A percentile compares a stretch with the other conserved stretches of the same genome.
Conservation (phyloP, 2,888 invertebrate genomes). For the Priocnemis perturbator region DNA sequence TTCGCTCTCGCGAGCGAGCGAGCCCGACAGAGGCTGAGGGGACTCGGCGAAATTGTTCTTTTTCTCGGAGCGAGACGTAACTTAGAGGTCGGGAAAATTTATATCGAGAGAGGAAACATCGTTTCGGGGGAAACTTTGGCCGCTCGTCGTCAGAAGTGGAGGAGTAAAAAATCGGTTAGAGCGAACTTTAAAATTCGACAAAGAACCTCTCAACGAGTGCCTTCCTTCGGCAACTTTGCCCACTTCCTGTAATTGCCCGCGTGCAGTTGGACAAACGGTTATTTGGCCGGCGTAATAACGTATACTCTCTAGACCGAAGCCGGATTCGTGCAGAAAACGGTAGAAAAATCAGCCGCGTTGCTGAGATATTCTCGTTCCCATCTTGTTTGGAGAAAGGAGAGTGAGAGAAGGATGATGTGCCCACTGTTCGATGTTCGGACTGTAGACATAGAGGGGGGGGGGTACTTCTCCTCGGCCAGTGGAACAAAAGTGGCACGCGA, state of each 20-base stretch:
- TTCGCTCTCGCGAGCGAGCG: conserved; percentile 23
- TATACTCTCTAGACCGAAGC: too few species aligned
- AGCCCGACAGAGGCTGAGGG: conserved; percentile 18
- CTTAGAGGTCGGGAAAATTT: conserved; percentile 35
- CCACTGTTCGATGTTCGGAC: too few species aligned
- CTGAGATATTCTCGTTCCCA: too few species aligned
- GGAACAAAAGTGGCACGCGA: too few species aligned
- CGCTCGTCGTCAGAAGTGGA: conserved; percentile 27
- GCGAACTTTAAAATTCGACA: conserved; percentile 18
- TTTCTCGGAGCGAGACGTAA: conserved; percentile 25
- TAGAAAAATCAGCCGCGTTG: too few species aligned
- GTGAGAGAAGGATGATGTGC: too few species aligned
- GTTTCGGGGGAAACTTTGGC: conserved; percentile 39
- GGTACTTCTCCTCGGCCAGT: too few species aligned
- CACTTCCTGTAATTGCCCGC: conserved; percentile 16
- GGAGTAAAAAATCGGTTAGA: conserved; percentile 39
- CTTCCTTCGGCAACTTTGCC: conserved; percentile 8
- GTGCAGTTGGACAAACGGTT: conserved; percentile 19
- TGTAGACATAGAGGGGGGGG: too few species aligned
- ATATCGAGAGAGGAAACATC: conserved; percentile 31
- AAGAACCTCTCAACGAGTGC: conserved; percentile 23
- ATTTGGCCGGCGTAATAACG: neutral
- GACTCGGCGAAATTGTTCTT: conserved; percentile 23
- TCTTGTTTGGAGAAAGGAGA: too few species aligned
- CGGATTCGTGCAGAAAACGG: too few species aligned